Evolutionary conservation across 2,797 vertebrate genomes (phyloP).

Genomic region (Chloroceryle amazona): DNA sequence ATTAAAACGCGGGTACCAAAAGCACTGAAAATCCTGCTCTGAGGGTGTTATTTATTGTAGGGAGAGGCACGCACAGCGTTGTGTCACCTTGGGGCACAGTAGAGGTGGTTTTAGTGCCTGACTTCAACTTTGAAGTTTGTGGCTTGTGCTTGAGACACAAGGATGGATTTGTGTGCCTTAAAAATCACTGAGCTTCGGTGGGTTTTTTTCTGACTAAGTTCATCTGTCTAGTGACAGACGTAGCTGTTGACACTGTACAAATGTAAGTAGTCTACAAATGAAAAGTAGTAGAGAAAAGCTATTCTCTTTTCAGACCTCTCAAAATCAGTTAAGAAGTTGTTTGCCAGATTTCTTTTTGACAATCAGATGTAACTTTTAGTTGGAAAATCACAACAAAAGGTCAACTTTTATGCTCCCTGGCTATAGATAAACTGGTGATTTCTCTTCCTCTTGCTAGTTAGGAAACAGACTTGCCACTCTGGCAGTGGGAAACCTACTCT

Average conservation of each 20-base stretch:
- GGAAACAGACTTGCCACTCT: not conserved
- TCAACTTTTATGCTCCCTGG: not conserved
- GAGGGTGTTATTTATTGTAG: not conserved
- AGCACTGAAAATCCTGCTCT: not conserved
- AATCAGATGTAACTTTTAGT: not conserved
- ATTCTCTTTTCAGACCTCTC: not conserved
- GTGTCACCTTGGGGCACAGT: not conserved
- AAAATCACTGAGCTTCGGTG: fast-evolving
- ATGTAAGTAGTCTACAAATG: not conserved
- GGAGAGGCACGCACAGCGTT: not conserved
- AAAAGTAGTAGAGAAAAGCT: not conserved
- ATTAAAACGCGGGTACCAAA: not conserved
- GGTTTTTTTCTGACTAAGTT: not conserved
- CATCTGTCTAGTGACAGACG: not conserved
- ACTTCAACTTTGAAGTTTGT: not conserved
- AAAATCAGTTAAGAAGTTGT: not conserved
- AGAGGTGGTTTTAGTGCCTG: fast-evolving
- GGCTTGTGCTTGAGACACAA: not conserved
- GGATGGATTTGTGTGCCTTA: not conserved
- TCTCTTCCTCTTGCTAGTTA: not conserved
- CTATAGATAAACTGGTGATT: not conserved
- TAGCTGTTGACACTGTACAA: not conserved
- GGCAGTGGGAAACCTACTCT: not conserved
- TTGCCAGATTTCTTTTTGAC: not conserved
- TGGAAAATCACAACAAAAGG: not conserved